phyloP scores from a whole-genome alignment of 2,797 vertebrate genomes.

The Cynopterus sphinx region DNA sequence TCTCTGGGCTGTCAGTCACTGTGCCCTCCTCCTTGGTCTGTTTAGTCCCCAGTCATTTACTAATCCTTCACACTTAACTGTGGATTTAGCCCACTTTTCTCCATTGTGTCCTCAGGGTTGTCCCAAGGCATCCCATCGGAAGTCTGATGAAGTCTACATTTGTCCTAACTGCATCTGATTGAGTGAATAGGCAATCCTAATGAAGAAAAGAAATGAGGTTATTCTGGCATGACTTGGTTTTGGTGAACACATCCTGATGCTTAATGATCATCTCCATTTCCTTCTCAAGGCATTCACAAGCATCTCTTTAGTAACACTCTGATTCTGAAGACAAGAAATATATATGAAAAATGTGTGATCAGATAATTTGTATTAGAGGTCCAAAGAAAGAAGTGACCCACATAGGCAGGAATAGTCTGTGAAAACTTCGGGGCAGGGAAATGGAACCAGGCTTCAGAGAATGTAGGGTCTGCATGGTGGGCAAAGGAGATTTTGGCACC shows the following conservation, averaged over 20 bases:
- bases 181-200: slow-evolving; percentile 11
- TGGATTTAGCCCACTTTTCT: slow-evolving; percentile 7
- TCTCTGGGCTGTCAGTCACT: neutral
- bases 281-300: slow-evolving; percentile 15
- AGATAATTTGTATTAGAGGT: neutral
- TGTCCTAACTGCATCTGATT: neutral
- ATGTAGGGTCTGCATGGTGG: neutral
- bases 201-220: neutral
- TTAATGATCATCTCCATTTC: neutral
- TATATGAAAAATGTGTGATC: neutral
- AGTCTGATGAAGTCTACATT: slow-evolving; percentile 31
- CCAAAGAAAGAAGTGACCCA: neutral
- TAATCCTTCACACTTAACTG: neutral
- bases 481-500: neutral
- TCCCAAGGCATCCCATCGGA: slow-evolving; percentile 13
- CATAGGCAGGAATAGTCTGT: neutral
- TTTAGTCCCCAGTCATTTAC: neutral
- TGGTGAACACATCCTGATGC: neutral
- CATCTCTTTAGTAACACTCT: slow-evolving; percentile 8
- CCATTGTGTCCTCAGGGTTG: neutral
- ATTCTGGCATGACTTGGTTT: neutral
- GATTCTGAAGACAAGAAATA: neutral
- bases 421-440: neutral
- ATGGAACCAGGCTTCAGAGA: neutral
- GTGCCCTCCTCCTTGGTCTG: neutral